Evolutionary conservation across 2,113 vertebrate species (phyloP).

Genomic region (Corapipo altera): DNA sequence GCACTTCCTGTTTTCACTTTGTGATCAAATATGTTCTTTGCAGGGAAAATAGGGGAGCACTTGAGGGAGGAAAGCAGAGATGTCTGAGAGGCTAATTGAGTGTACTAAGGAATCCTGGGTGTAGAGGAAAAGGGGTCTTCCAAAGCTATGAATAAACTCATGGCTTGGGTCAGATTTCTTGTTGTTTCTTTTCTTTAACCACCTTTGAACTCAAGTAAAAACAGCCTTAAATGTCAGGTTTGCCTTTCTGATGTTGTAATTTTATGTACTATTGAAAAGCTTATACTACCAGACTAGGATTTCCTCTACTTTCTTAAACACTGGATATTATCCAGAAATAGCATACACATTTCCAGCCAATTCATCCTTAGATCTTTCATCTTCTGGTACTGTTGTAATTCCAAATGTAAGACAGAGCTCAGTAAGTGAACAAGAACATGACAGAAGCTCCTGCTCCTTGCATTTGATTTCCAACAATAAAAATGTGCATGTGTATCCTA

Average conservation of each 20-base stretch:
- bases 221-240: constrained; percentile 84
- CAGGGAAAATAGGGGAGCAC: constrained; percentile 80
- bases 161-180: constrained; percentile 67
- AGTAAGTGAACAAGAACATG: not conserved
- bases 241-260: constrained; percentile 93
- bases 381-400: constrained; percentile 51
- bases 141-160: constrained; percentile 73
- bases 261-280: constrained; percentile 88
- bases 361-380: constrained; percentile 64
- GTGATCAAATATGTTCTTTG: constrained; percentile 86
- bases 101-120: constrained; percentile 80
- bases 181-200: constrained; percentile 76
- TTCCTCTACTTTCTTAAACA: constrained; percentile 83
- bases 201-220: constrained; percentile 82
- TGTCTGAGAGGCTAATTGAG: constrained; percentile 85
- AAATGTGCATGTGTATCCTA: not conserved
- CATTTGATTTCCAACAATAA: constrained; percentile 32
- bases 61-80: constrained; percentile 81
- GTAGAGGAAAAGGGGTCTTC: constrained; percentile 75
- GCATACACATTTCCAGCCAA: constrained; percentile 64
- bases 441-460: constrained; percentile 26
- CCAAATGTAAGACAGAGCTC: constrained; percentile 57
- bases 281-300: constrained; percentile 88
- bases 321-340: constrained; percentile 84
- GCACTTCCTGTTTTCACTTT: constrained; percentile 94